Evolutionary conservation across 2,888 invertebrate genomes (phyloP), one percentile per base, ranked within the genome.

Genomic region (Hofmannophila pseudospretella): DNA sequence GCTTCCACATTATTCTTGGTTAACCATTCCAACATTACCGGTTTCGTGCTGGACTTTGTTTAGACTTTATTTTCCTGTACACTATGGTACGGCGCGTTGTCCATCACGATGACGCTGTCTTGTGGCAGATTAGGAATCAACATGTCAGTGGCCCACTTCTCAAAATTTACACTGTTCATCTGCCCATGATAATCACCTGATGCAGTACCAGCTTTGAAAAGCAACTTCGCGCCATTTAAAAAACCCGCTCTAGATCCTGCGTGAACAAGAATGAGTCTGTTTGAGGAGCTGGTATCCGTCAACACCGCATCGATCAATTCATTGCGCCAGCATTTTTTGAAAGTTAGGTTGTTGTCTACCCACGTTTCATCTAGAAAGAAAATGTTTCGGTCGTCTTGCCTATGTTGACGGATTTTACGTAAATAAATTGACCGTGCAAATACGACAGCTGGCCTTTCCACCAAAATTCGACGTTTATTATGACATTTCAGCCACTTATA

Each of bases 401-500:
- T 35, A 26, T 43, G 37, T 29, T 38, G 37, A 33, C 38, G 32
- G 22, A 40, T 43, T 32, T 32, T 33, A 10, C 32, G 32, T 27
- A 38, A 34, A 36, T 39, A 37, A 28, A 28, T 42, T 25, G 39
- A 27, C 11, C 27, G 9, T 10, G 32, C 37, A 39, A 27, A 44
- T 33, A 31, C 34, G 7, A 41, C 30, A 38, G 36, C 41, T 32
- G 44, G 44, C 12, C 32, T 42, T 9, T 27, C 41, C 7, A 41
- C 38, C 25, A 40, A 19, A 32, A 44, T 39, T 23, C 23, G 31
- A 1, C 39, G 32, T 27, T 27, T 27, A 27, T 7, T 36, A 23
- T 41, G 41, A 41, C 37, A 46, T 38, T 46, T 46, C 4, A 32
- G 31, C 39, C 44, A 46, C 35, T 41, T 39, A 34, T 42, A 46